Base-by-base conservation (phyloP, 2,113 vertebrate species). In the Holacanthus passer region DNA sequence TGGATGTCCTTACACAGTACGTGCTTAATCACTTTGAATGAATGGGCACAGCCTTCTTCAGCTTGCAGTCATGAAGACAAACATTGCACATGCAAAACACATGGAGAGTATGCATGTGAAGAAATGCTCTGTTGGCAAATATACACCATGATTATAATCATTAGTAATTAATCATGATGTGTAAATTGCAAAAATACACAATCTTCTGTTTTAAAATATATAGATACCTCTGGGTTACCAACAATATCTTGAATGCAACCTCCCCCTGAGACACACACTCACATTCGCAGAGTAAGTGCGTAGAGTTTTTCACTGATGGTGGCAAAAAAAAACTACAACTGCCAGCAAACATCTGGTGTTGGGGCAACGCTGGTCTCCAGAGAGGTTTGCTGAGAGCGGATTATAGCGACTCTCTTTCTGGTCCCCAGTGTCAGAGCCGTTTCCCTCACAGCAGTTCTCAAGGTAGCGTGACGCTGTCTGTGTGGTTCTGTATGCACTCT, bases 341-440 rank as follows among this genome's bases (percentile, higher is more conserved):
- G 73, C 79, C 65, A 58, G 79, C 85, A 89, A 91, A 91, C 91
- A 92, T 88, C 88, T 93, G 89, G 80, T 66, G 52, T 45, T 80
- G 75, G 60, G 75, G 67, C 82, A 73, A 8, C 5, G 64, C 76
- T 10, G 56, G 70, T 87, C 86, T 75, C 87, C 39, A 11, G 77
- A 66, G 86, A 43, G 73, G 45, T 58, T 53, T 55, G 71, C 76
- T 69, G 76, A 58, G 59, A 76, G 72, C 39, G 55, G 52, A 78
- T 90, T 83, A 71, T 11, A 79, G 47, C 20, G 20, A 65, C 39
- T 84, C 29, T 55, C n/a, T 72, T 77, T 73, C 37, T 62, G 75
- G 39, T 81, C 70, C 71, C 79, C 20, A 50, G 58, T 76, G 84
- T 75, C 87, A 67, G 72, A 35, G 29, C 35, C 59, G 67, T 52